These are phyloP conservation scores for Ammodramus savannarum DNA, from an alignment of 2,113 vertebrate species.

Conservation along the genomic window DNA sequence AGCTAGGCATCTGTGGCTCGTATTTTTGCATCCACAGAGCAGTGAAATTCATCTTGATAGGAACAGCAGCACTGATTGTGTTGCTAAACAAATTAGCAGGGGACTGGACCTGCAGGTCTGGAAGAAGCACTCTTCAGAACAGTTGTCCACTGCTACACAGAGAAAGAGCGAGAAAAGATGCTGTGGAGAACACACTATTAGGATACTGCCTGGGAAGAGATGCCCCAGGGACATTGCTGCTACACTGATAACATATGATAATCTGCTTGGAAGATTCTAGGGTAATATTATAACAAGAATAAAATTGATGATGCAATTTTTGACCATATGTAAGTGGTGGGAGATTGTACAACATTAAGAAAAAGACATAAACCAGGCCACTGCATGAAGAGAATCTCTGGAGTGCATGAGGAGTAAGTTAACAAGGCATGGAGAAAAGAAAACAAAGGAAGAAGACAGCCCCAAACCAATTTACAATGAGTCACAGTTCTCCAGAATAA, in stretches of 20 bases:
- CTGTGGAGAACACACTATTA: not conserved
- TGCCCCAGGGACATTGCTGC: not conserved
- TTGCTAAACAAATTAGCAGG: not conserved
- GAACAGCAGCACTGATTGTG: not conserved
- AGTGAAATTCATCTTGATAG: not conserved
- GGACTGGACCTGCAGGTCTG: not conserved
- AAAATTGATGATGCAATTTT: constrained; percentile 25
- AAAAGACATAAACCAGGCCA: not conserved
- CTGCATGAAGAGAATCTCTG: not conserved
- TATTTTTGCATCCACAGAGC: not conserved
- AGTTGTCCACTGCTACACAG: not conserved
- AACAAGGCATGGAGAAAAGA: not conserved
- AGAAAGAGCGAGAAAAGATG: not conserved
- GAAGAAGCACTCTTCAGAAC: not conserved
- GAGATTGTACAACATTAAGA: not conserved
- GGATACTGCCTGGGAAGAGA: not conserved
- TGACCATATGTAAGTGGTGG: not conserved
- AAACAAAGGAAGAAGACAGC: not conserved
- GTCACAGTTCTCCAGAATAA: not conserved
- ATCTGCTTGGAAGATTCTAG: not conserved
- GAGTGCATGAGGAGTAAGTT: not conserved
- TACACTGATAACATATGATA: not conserved
- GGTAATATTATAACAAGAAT: not conserved
- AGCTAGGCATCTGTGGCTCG: not conserved
- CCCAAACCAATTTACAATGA: not conserved